Conservation (phyloP, 2,888 invertebrate genomes). For the Morpho deidamia region DNA sequence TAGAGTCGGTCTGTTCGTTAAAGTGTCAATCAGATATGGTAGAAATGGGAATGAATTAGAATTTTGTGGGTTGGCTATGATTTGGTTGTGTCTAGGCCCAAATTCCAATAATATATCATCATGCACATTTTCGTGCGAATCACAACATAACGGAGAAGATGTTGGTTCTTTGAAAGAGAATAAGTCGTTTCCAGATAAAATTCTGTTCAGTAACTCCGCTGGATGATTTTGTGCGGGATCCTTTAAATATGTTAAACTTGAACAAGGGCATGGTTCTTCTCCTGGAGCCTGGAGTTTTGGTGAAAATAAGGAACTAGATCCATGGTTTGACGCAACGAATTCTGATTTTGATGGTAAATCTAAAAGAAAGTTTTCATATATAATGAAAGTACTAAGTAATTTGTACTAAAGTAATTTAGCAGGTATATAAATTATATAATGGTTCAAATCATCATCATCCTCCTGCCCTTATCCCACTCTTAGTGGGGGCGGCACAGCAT, state of each 20-base stretch:
- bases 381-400: too few species aligned
- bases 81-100: slow-evolving; percentile 33
- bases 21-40: slow-evolving; percentile 38
- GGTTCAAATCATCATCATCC: too few species aligned
- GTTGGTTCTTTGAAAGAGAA: slow-evolving; percentile 45
- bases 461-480: too few species aligned
- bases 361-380: too few species aligned
- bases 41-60: slow-evolving; percentile 28
- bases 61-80: slow-evolving; percentile 17
- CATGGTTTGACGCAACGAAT: not conserved
- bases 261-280: slow-evolving; percentile 52
- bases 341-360: slow-evolving; percentile 21
- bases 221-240: slow-evolving; percentile 39
- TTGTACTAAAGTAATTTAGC: too few species aligned
- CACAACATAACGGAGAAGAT: slow-evolving; percentile 50
- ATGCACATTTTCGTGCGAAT: slow-evolving; percentile 52
- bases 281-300: slow-evolving; percentile 24
- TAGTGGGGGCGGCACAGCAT: too few species aligned
- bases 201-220: slow-evolving; percentile 46
- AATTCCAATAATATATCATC: slow-evolving; percentile 54
- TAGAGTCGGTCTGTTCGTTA: slow-evolving; percentile 30
- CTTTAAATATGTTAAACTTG: slow-evolving; percentile 35
- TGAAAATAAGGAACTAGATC: slow-evolving; percentile 17
- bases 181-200: slow-evolving; percentile 48
- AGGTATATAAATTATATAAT: too few species aligned